Conservation (phyloP, 2,113 vertebrate genomes). For the Nycticebus coucang region DNA sequence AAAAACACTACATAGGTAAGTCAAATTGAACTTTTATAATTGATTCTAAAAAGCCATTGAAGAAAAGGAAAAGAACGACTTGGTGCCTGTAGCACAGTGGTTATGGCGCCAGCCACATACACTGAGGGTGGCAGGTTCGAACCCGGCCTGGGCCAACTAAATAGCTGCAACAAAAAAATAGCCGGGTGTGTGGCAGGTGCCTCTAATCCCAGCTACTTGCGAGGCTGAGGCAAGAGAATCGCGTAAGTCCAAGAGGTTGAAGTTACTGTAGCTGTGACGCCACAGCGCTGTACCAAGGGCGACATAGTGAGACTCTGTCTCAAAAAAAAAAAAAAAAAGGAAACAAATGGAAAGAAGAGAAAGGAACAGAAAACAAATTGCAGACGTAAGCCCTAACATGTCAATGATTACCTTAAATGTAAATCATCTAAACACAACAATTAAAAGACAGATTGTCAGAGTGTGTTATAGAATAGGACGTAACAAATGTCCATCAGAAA, state of each 20-base stretch:
- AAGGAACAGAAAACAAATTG: not conserved
- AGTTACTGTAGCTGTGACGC: no score
- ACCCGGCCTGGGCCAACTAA: no score
- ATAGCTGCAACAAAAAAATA: no score
- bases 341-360: not conserved
- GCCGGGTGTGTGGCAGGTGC: no score
- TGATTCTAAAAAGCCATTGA: not conserved
- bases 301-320: no score
- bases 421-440: constrained; percentile 7
- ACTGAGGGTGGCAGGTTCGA: no score
- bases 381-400: not conserved
- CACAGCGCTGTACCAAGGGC: no score
- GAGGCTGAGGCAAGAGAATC: no score
- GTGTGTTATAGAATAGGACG: not conserved
- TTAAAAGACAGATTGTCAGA: not conserved
- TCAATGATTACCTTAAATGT: constrained; percentile 21
- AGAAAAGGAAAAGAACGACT: not conserved
- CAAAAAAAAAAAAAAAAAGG: not conserved
- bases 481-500: not conserved
- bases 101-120: no score
- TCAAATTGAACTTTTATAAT: not conserved
- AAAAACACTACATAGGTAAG: not conserved
- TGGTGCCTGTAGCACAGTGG: no score
- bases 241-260: no score
- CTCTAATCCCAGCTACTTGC: no score